These are phyloP conservation scores for Rhabdomys dilectus DNA, from an alignment of 2,113 vertebrate species.

Conservation along the genomic window DNA sequence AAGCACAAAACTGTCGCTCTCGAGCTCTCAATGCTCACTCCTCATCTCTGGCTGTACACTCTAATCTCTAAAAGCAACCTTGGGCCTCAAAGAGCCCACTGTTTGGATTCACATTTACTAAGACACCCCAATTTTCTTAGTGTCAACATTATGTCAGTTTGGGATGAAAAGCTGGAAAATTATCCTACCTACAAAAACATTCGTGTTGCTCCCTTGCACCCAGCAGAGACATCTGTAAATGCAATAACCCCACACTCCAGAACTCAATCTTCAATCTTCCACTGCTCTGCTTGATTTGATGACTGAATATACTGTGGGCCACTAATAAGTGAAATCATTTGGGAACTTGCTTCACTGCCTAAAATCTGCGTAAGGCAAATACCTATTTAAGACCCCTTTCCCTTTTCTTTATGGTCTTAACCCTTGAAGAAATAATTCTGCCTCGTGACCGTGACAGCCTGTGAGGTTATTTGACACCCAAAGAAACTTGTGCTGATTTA, in stretches of 20 bases:
- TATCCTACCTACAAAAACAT: conserved; percentile 77
- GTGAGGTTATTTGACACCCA: conserved; percentile 80
- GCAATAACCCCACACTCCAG: conserved; percentile 70
- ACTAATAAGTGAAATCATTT: conserved; percentile 84
- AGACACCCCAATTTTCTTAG: conserved; percentile 79
- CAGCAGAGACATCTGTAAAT: conserved; percentile 72
- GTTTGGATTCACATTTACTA: conserved; percentile 82
- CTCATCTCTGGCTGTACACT: conserved; percentile 75
- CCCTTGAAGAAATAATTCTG: conserved; percentile 83
- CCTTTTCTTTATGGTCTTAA: conserved; percentile 76
- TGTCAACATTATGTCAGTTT: conserved; percentile 83
- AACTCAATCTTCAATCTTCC: conserved; percentile 66
- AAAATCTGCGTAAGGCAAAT: conserved; percentile 76
- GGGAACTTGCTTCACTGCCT: conserved; percentile 81
- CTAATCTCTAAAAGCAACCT: conserved; percentile 80
- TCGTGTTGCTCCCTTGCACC: conserved; percentile 72
- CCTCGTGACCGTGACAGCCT: conserved; percentile 78
- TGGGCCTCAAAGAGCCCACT: conserved; percentile 58
- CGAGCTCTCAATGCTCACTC: conserved; percentile 79
- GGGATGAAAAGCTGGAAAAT: conserved; percentile 84
- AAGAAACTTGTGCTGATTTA: conserved; percentile 73
- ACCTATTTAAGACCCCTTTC: conserved; percentile 77
- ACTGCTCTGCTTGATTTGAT: conserved; percentile 83
- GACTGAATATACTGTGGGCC: conserved; percentile 75
- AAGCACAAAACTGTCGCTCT: conserved; percentile 84